Conservation (phyloP, 2,797 vertebrate species). For the Smutsia gigantea region DNA sequence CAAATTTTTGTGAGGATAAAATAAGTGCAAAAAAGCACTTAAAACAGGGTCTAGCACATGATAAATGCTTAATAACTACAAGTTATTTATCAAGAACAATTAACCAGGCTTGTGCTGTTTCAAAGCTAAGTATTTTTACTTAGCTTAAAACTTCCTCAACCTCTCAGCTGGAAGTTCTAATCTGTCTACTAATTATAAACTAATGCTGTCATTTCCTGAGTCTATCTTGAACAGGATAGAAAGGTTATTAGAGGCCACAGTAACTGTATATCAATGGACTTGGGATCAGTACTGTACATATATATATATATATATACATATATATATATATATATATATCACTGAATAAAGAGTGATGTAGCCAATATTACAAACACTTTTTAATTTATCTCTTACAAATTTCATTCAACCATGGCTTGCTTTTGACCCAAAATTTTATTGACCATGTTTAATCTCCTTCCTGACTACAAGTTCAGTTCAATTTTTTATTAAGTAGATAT, state of each 20-base stretch:
- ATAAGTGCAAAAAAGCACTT: background rate
- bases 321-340: background rate
- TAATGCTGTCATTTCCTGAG: background rate
- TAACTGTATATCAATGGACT: background rate
- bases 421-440: background rate
- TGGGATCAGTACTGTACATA: background rate
- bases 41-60: background rate
- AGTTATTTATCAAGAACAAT: background rate
- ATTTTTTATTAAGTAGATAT: background rate
- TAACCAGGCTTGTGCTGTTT: background rate
- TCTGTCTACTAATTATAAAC: background rate
- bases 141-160: background rate
- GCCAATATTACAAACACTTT: background rate
- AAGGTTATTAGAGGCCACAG: background rate
- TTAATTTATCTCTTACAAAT: background rate
- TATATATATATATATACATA: background rate
- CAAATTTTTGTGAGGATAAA: background rate
- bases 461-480: background rate
- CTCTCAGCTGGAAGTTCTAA: background rate
- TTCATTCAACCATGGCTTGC: background rate
- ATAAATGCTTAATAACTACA: background rate
- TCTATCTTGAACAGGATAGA: background rate
- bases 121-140: background rate
- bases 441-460: background rate
- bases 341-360: background rate